Base-by-base conservation (phyloP, 1,140 invertebrate species). In the Zaprionus davidi region DNA sequence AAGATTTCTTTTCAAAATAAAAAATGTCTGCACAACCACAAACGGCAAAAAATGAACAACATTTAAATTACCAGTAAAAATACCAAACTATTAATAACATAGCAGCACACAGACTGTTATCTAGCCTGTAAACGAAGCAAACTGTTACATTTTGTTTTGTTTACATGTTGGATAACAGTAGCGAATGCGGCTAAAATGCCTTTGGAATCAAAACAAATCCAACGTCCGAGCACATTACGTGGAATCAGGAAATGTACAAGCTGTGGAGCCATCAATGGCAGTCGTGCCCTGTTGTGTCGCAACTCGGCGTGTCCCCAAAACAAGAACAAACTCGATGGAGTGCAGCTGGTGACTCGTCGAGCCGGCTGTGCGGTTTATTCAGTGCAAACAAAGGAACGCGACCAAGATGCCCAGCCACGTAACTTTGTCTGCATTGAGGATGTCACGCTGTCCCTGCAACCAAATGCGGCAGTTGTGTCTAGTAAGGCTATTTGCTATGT, bases 381-480 rank as follows among this genome's bases (percentile, higher is more conserved):
- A 2, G 28, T 92, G 36, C 63, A 82, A 0, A 65, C 62, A 38
- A 87, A 82, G 41, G 90, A 91, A 56, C 69, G 73, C 9, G 63
- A 72, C 6, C 85, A 67, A 53, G 79, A 90, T 17, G 41, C 78
- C 0, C 79, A 90, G 13, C 78, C 79, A 0, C 73, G 92, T 0
- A 92, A 83, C 46, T 92, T 92, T 44, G 91, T 92, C 12, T 71
- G 63, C 13, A 77, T 91, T 4, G 78, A 83, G 26, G 90, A 90
- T 44, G 68, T 85, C 1, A 81, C 84, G 0, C 7, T 86, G 6
- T 82, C 84, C 1, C 53, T 87, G 46, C 78, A 90, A 6, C 69
- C 69, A 1, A 78, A 85, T 51, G 75, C 82, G 0, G 78, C 83
- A 3, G 90, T 92, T 44, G 79, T 92, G 2, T 83, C 82, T 24